These are phyloP conservation scores for Chaenocephalus aceratus DNA, from an alignment of 2,113 vertebrate genomes.

Conservation along the genomic window DNA sequence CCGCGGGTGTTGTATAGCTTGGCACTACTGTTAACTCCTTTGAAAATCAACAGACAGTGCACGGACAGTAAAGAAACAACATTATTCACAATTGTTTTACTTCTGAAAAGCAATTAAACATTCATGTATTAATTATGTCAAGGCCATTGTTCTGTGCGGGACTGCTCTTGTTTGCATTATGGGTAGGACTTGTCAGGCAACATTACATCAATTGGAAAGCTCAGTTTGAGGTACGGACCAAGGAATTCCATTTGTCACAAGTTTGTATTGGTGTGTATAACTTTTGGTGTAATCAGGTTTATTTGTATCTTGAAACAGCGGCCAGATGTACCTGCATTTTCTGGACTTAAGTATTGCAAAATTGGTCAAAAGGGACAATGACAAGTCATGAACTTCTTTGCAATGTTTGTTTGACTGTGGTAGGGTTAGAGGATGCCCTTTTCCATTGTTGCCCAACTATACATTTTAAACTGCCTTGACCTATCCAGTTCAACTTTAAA, in stretches of 20 bases:
- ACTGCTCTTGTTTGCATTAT: conserved; percentile 27
- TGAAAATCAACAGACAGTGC: neutral
- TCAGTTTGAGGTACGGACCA: neutral
- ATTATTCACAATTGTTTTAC: neutral
- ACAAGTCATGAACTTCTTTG: neutral
- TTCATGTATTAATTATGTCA: neutral
- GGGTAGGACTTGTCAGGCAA: conserved; percentile 13
- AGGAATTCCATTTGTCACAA: neutral
- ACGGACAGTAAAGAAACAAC: conserved; percentile 1
- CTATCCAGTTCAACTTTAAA: conserved; percentile 10
- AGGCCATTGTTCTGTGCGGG: conserved; percentile 11
- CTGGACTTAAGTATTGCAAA: neutral
- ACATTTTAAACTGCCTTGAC: conserved; percentile 8
- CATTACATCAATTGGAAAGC: neutral
- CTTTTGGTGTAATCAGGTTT: neutral
- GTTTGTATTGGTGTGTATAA: neutral
- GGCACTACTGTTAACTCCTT: neutral
- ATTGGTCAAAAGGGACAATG: neutral
- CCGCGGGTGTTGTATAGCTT: neutral
- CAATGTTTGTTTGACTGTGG: neutral
- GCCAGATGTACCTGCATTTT: neutral
- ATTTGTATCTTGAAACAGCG: neutral
- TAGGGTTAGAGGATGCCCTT: neutral
- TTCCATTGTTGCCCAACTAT: neutral
- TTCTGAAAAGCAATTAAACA: conserved; percentile 14